Percentiles rank a stretch among this genome's conserved stretches.
These are phyloP conservation scores for Neostethus bicornis DNA, from an alignment of 2,797 vertebrate genomes.

Conservation along the genomic window DNA sequence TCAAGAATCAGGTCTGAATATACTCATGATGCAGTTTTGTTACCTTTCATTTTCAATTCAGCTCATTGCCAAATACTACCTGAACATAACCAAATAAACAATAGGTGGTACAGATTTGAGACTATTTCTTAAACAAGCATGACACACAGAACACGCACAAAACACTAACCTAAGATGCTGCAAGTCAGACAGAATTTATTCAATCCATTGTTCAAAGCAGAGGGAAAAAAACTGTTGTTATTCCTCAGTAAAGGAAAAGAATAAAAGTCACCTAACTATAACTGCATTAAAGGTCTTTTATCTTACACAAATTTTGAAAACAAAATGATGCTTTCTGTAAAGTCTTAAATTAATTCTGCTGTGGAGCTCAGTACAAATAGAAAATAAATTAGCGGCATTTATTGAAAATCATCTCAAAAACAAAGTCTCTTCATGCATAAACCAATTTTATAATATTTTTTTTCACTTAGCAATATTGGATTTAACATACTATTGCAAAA, in stretches of 20 bases:
- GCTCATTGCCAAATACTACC: not conserved
- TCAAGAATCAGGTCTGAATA: too few relatives aligned
- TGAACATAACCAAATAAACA: slow-evolving; percentile 12
- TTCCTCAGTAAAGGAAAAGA: slow-evolving; percentile 38
- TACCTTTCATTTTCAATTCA: slow-evolving; percentile 4
- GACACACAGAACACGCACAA: slow-evolving; percentile 18
- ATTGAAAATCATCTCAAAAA: slow-evolving; percentile 25
- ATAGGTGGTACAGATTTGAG: not conserved
- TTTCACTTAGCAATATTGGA: too few relatives aligned
- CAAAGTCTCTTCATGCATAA: slow-evolving; percentile 20
- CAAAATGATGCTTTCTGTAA: slow-evolving; percentile 41
- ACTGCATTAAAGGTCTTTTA: slow-evolving; percentile 65
- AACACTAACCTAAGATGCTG: slow-evolving; percentile 20
- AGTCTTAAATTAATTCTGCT: slow-evolving; percentile 34
- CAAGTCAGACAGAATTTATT: slow-evolving; percentile 28
- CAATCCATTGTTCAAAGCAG: slow-evolving; percentile 27
- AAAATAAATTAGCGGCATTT: slow-evolving; percentile 16
- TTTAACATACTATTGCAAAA: too few relatives aligned
- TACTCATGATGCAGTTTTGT: not conserved
- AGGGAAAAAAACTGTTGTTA: slow-evolving; percentile 55
- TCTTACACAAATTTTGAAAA: slow-evolving; percentile 56
- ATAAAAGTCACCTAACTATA: slow-evolving; percentile 43
- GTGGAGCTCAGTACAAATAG: slow-evolving; percentile 19
- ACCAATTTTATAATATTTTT: slow-evolving; percentile 8
- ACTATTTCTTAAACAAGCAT: slow-evolving; percentile 21